Evolutionary conservation across 2,888 invertebrate species (phyloP), one percentile per base, ranked within the genome.

Genomic region (Pristionchus maxplancki): DNA sequence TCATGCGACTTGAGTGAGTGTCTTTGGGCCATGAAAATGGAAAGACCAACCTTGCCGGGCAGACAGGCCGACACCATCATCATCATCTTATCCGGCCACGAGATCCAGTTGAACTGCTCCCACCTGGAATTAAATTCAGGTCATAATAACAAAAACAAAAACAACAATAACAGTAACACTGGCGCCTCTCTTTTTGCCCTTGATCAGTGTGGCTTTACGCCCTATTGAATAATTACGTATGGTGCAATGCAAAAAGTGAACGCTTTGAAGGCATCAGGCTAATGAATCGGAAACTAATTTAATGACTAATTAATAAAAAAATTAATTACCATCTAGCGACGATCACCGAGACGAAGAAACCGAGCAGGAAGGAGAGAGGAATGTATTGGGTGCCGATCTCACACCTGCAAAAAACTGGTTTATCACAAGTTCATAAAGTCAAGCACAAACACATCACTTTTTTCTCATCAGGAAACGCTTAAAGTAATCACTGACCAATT

Each of bases 81-180:
- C 94, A 94, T 94, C 91, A 94, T 91, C 89, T 94, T 94, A 89
- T 94, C 94, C 15, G 94, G 94, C 94, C 94, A 94, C n/a, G 93
- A 93, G 88, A 94, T 94, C 91, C 93, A 94, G 40, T 93, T 93
- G 91, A 94, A 94, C 89, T 94, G 94, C 89, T 94, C 94, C 94
- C 94, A 93, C 93, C 93, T 92, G 48, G 89, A 89, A 44, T 17
- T 74, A 34, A 37, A 28, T 71, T 71, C 34, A 15, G 34, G 37
- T 37, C 6, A 71, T 11, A 17, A 71, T 9, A 11, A n/a, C 24
- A 4, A 34, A 34, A 34, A 15, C 11, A 17, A n/a, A n/a, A n/a
- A n/a, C n/a, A n/a, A n/a, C n/a, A n/a, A n/a, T n/a, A n/a, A n/a
- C 17, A 37, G 20, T 40, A 24, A 6, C 40, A 11, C 40, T 40